phyloP scores from a whole-genome alignment of 2,797 vertebrate genomes.

The Kryptopterus vitreolus region DNA sequence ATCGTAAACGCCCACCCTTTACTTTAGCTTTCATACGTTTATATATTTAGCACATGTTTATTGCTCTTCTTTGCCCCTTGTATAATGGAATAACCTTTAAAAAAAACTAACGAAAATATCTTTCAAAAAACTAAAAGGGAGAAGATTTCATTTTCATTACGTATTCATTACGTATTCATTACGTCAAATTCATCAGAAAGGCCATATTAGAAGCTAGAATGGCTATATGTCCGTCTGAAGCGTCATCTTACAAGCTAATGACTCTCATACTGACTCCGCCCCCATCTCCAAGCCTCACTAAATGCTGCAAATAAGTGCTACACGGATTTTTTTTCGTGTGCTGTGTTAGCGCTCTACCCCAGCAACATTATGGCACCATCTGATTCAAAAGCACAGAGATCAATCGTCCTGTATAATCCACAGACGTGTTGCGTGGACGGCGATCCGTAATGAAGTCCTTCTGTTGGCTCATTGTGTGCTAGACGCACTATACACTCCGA shows the following conservation, averaged over 20 bases:
- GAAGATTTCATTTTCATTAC: background rate
- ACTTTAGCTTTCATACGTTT: background rate
- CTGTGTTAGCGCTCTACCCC: background rate
- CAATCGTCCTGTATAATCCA: background rate
- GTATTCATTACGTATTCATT: too few species aligned
- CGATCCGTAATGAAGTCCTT: background rate
- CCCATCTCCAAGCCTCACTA: background rate
- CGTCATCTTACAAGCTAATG: too few species aligned
- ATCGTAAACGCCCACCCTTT: too few species aligned
- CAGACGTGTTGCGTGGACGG: background rate
- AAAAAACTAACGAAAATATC: too few species aligned
- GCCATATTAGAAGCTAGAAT: background rate
- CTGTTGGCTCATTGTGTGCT: background rate
- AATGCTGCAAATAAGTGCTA: too few species aligned
- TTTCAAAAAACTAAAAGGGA: too few species aligned
- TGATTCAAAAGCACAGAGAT: background rate
- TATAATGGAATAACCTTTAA: background rate
- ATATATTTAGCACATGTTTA: background rate
- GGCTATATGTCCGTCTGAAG: background rate
- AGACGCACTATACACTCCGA: background rate
- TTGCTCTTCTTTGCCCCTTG: background rate
- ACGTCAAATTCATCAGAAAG: background rate
- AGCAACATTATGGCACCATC: background rate
- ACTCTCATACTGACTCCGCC: background rate
- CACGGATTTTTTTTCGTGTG: background rate